These are phyloP conservation scores for Danionella cerebrum DNA, from an alignment of 2,113 vertebrate genomes.

Conservation along the genomic window DNA sequence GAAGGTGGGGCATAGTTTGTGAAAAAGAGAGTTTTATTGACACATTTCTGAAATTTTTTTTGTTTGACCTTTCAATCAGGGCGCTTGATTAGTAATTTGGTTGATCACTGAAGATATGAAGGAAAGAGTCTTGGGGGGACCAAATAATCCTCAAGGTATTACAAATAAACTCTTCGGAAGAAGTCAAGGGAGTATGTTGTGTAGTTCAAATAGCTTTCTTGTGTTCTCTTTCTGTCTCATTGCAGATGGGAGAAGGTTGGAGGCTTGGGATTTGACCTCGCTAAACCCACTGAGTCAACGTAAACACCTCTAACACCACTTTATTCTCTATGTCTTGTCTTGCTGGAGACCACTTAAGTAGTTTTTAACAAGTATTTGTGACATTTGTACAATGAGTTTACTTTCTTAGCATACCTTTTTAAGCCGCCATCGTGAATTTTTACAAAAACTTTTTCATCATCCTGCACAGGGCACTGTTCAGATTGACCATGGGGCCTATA, in stretches of 20 bases:
- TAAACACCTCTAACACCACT: conserved; percentile 5
- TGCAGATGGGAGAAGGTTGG: conserved; percentile 6
- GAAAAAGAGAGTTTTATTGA: not conserved
- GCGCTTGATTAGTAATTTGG: not conserved
- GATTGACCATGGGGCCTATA: no score
- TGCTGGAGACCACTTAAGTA: not conserved
- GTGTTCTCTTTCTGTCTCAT: not conserved
- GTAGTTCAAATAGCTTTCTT: not conserved
- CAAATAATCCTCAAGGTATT: not conserved
- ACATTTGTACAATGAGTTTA: no score
- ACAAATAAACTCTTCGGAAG: not conserved
- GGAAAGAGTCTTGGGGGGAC: not conserved
- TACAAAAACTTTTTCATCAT: no score
- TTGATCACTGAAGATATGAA: not conserved
- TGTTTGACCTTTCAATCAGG: conserved; percentile 13
- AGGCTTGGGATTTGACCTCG: conserved; percentile 9
- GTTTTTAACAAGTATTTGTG: no score
- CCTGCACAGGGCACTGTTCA: no score
- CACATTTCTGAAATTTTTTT: not conserved
- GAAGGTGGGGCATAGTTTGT: not conserved
- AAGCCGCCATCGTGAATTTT: no score
- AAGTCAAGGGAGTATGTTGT: not conserved
- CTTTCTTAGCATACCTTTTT: no score
- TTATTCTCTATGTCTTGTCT: not conserved
- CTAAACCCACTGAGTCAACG: not conserved